A percentile compares a stretch with the other conserved stretches of the same genome.
These are phyloP conservation scores for Perccottus glenii DNA, from an alignment of 2,113 vertebrate genomes.

Conservation along the genomic window DNA sequence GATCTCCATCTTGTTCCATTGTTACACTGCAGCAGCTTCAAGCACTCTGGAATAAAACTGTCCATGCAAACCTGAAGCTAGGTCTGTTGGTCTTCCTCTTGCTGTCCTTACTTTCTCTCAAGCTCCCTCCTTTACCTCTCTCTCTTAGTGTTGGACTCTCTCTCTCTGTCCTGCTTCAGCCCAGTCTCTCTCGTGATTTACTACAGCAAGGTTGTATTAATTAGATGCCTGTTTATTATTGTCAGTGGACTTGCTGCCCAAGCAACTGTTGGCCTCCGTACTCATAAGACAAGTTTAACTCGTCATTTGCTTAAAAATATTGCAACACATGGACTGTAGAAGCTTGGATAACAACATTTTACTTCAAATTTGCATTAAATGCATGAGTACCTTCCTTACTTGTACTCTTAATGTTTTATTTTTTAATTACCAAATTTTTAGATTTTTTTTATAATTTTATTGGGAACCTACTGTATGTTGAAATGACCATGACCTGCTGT, in stretches of 20 bases:
- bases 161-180: constrained; percentile 47
- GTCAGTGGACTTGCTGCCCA: constrained; percentile 13
- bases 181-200: constrained; percentile 61
- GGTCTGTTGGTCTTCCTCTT: constrained; percentile 69
- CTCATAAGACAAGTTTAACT: constrained; percentile 3
- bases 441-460: neutral
- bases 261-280: constrained; percentile 14
- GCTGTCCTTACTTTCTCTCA: constrained; percentile 56
- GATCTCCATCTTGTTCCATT: constrained; percentile 69
- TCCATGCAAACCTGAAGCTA: constrained; percentile 62
- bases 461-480: neutral
- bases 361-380: neutral
- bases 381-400: neutral
- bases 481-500: neutral
- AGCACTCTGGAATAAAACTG: constrained; percentile 45
- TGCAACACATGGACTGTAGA: neutral
- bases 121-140: constrained; percentile 56
- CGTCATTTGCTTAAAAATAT: neutral
- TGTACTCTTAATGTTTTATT: no score
- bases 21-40: constrained; percentile 45
- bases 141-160: constrained; percentile 36
- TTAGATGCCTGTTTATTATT: constrained; percentile 69
- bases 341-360: neutral
- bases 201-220: constrained; percentile 60
- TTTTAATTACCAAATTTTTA: no score